Evolutionary conservation across 2,888 invertebrate species (phyloP), one percentile per base, ranked within the genome.

Genomic region (Habrosyne pyritoides): DNA sequence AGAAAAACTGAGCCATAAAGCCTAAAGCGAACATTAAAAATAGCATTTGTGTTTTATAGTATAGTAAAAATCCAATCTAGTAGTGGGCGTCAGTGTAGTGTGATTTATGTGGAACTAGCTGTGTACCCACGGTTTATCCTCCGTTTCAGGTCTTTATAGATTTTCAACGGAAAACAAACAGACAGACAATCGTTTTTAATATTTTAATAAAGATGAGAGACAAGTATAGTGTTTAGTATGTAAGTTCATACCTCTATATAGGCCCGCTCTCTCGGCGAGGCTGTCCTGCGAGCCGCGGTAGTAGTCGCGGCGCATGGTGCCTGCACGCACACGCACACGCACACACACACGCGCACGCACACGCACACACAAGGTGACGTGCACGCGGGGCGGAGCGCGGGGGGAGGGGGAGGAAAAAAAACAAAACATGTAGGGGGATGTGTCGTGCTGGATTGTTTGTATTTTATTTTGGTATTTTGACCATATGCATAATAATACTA

Each of bases 251-350:
- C 96, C 96, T 94, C 96, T 94, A 83, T 96, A 95, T 82, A 95
- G 94, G 73, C 94, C 94, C 75, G 95, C 95, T 64, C 94, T 93
- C 79, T 95, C 94, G 75, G 96, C 96, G 79, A 97, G 94, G 88
- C 96, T 97, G 93, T 97, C 97, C 94, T 97, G 97, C 69, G 97
- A 97, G 86, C 97, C 97, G 93, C 97, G 95, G 94, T 97, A 97
- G 94, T 97, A 97, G 93, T 97, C 97, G 86, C 97, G 95, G 92
- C 96, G 95, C 95, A 97, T 96, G 73, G 95, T 94, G 79, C 85
- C 83, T 71, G 79, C 59, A 57, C 61, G 64, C 56, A 57, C 53
- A 56, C 69, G 65, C 69, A 58, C 64, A 71, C 66, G 69, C 75
- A 8, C 8, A 18, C 18, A 7, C 18, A 2, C 14, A 8, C 36